phyloP scores from a whole-genome alignment of 2,797 vertebrate genomes.

The Tenualosa ilisha region DNA sequence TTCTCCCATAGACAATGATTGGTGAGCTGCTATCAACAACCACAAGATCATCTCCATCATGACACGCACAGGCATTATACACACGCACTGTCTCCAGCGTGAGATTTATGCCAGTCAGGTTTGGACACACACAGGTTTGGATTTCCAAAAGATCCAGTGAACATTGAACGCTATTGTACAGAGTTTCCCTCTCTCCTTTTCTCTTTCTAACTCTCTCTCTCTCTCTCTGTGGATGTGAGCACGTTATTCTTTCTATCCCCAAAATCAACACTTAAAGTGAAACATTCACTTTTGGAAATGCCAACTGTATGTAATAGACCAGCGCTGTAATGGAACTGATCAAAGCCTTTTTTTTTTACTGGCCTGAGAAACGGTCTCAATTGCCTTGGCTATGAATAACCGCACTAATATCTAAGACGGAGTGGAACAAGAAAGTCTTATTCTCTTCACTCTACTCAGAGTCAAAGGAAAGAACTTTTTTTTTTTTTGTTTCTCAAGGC shows the following conservation, averaged over 20 bases:
- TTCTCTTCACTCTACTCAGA: background rate
- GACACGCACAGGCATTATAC: background rate
- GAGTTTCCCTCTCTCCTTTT: background rate
- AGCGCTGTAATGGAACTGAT: constrained; percentile 10
- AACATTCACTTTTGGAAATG: constrained; percentile 11
- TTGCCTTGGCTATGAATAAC: constrained; percentile 2
- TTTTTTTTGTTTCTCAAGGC: background rate
- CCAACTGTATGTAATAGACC: constrained; percentile 1
- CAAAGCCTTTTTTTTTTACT: background rate
- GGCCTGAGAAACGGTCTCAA: background rate
- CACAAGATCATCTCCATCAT: background rate
- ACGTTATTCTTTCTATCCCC: background rate
- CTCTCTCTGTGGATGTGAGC: background rate
- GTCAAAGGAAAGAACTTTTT: background rate
- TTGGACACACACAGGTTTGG: background rate
- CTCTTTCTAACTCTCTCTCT: background rate
- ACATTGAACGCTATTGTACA: background rate
- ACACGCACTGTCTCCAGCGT: background rate
- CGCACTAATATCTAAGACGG: background rate
- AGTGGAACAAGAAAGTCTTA: constrained; percentile 4
- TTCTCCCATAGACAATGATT: constrained; percentile 43
- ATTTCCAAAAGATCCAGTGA: background rate
- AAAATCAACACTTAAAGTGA: background rate
- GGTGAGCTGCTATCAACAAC: constrained; percentile 8
- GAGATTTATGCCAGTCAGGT: background rate